Conservation (phyloP, 1,140 invertebrate species). For the Drosophila sulfurigaster region DNA sequence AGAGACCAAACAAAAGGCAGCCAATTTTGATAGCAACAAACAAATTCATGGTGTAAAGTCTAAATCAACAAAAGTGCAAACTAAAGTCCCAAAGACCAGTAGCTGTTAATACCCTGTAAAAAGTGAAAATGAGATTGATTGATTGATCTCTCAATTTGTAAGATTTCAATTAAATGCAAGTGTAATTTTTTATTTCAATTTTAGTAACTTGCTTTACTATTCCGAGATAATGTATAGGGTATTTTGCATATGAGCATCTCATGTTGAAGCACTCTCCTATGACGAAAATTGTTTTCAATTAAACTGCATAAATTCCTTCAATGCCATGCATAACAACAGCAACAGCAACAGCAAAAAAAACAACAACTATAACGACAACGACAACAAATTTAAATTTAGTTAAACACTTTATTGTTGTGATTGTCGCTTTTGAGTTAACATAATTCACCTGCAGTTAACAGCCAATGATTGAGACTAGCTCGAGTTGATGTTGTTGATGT, state of each 20-base stretch:
- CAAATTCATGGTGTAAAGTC: slow-evolving; percentile 66
- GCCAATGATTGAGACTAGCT: slow-evolving; percentile 36
- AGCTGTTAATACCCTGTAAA: slow-evolving; percentile 28
- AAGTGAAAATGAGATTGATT: too few species aligned
- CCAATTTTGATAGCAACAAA: slow-evolving; percentile 36
- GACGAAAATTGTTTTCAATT: slow-evolving; percentile 56
- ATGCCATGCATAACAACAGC: slow-evolving; percentile 51
- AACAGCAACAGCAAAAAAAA: slow-evolving; percentile 18
- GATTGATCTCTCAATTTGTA: background rate
- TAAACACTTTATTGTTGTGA: slow-evolving; percentile 42
- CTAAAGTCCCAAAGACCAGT: slow-evolving; percentile 28
- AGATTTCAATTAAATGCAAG: too few species aligned
- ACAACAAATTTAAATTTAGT: slow-evolving; percentile 41
- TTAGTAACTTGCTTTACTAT: too few species aligned
- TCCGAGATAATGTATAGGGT: background rate
- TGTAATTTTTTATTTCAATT: too few species aligned
- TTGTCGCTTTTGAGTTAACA: slow-evolving; percentile 46
- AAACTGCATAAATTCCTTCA: slow-evolving; percentile 71
- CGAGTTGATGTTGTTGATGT: background rate
- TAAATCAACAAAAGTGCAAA: slow-evolving; percentile 49
- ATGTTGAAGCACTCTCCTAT: background rate
- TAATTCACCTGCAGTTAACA: slow-evolving; percentile 49
- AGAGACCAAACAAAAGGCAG: slow-evolving; percentile 37
- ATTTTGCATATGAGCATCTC: background rate
- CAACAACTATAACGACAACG: slow-evolving; percentile 14